Evolutionary conservation across 2,888 invertebrate species (phyloP).

Genomic region (Synergus gifuensis): DNA sequence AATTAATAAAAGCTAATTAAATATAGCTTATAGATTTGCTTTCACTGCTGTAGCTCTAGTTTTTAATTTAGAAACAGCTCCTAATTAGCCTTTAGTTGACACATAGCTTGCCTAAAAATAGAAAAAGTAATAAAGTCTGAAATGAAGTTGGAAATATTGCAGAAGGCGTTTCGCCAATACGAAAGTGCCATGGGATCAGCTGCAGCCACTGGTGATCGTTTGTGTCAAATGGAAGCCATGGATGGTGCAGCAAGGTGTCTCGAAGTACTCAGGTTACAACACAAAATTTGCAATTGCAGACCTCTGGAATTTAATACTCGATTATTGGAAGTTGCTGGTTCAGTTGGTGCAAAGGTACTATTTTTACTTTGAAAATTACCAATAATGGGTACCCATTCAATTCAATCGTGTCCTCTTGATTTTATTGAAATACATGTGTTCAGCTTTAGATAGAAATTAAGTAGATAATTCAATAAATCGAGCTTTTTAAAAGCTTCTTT

Average conservation of each 20-base stretch:
- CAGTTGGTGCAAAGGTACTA: constrained; percentile 91
- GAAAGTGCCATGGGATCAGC: constrained; percentile 92
- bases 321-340: constrained; percentile 89
- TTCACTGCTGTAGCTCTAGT: constrained; percentile 26
- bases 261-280: constrained; percentile 87
- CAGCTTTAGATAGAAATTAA: too few relatives aligned
- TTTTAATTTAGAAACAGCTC: constrained; percentile 23
- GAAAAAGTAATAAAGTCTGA: constrained; percentile 29
- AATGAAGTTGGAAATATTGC: constrained; percentile 59
- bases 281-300: constrained; percentile 92
- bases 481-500: background rate
- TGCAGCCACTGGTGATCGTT: constrained; percentile 88
- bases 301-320: constrained; percentile 92
- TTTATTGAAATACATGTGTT: background rate
- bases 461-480: too few relatives aligned
- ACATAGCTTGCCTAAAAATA: constrained; percentile 24
- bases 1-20: too few relatives aligned
- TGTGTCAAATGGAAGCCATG: constrained; percentile 95
- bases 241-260: constrained; percentile 91
- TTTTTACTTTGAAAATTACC: too few relatives aligned
- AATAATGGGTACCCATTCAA: background rate
- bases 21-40: background rate
- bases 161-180: constrained; percentile 89
- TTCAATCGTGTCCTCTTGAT: background rate
- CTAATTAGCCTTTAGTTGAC: constrained; percentile 55